Evolutionary conservation across 2,888 invertebrate genomes (phyloP).

Genomic region (Acleris emargana): DNA sequence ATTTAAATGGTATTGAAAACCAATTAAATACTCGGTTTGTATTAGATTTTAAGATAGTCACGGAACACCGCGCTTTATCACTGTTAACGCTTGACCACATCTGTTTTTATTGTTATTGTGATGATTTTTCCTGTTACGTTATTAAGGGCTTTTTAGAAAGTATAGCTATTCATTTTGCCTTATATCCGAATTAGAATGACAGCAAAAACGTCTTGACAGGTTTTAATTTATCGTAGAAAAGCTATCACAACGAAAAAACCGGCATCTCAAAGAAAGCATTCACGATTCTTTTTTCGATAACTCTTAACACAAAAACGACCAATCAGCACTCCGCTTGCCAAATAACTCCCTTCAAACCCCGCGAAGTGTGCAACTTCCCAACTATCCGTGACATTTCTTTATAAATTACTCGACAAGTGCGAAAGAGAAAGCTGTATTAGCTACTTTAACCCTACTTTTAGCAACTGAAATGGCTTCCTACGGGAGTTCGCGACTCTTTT

Average conservation of each 20-base stretch:
- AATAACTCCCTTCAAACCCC: conserved; percentile 19
- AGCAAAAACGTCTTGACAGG: conserved; percentile 11
- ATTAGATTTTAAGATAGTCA: background rate
- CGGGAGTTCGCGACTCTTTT: conserved; percentile 62
- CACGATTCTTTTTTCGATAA: conserved; percentile 6
- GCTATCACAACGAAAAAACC: conserved; percentile 4
- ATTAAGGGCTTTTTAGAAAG: conserved; percentile 37
- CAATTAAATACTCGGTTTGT: background rate
- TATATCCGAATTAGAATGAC: background rate
- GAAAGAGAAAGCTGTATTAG: conserved; percentile 59
- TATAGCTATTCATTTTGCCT: conserved; percentile 28
- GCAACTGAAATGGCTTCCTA: conserved; percentile 64
- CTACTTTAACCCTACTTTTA: conserved; percentile 60
- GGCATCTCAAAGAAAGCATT: background rate
- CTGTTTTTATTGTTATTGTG: conserved; percentile 21
- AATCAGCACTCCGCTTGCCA: conserved; percentile 6
- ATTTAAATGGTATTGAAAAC: background rate
- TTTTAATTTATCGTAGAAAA: conserved; percentile 1
- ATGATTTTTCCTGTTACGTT: conserved; percentile 28
- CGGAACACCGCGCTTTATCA: conserved; percentile 15
- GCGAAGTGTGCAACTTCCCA: conserved; percentile 14
- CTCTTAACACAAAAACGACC: conserved; percentile 16
- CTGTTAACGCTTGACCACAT: conserved; percentile 24
- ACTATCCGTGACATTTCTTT: conserved; percentile 36
- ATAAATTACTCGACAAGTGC: conserved; percentile 46